Evolutionary conservation across 2,888 invertebrate genomes (phyloP).

Genomic region (Acleris literana): DNA sequence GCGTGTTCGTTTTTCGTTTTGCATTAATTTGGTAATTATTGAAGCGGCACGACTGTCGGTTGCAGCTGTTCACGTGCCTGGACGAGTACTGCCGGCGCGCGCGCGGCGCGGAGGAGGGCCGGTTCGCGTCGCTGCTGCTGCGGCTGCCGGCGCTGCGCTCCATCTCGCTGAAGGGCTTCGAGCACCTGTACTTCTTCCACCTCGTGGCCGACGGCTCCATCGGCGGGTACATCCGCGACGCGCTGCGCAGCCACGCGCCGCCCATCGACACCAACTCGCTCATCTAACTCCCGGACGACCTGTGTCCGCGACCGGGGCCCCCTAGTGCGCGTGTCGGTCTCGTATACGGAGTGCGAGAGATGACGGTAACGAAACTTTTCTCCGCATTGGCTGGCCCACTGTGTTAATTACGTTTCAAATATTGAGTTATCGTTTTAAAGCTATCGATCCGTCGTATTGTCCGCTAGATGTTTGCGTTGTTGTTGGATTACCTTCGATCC

Average conservation of each 20-base stretch:
- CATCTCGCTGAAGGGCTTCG: conserved; percentile 96
- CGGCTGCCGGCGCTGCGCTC: conserved; percentile 95
- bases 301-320: not conserved
- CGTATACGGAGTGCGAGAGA: too few relatives aligned
- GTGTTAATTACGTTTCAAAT: not conserved
- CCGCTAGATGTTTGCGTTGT: not conserved
- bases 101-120: conserved; percentile 95
- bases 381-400: conserved; percentile 26
- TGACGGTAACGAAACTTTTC: too few relatives aligned
- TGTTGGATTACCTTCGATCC: not conserved
- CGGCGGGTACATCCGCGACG: conserved; percentile 92
- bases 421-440: conserved; percentile 22
- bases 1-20: too few relatives aligned
- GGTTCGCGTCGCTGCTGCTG: conserved; percentile 96
- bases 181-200: conserved; percentile 97
- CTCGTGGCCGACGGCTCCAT: conserved; percentile 94
- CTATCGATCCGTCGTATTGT: conserved; percentile 7
- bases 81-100: conserved; percentile 96
- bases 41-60: too few relatives aligned
- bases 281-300: conserved; percentile 46
- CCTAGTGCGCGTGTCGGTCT: too few relatives aligned
- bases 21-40: too few relatives aligned
- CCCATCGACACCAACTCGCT: conserved; percentile 67
- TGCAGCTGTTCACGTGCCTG: conserved; percentile 91
- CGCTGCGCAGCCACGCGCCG: conserved; percentile 87